Percentiles rank a stretch among this genome's conserved stretches.
phyloP scores from a whole-genome alignment of 2,113 vertebrate genomes.

The Jaculus jaculus region DNA sequence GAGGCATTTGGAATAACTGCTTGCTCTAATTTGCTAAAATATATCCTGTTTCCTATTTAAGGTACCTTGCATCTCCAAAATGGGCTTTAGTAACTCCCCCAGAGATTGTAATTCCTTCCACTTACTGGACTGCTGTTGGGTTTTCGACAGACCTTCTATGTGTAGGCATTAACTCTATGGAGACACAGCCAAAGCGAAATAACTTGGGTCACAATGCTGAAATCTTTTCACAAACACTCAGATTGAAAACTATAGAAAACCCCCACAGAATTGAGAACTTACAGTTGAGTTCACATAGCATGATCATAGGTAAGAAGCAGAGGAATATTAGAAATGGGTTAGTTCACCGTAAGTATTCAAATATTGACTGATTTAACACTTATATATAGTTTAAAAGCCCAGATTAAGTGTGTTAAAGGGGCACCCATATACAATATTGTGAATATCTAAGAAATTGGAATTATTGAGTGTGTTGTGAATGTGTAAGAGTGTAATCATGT shows the following conservation, averaged over 20 bases:
- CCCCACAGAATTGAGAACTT: not conserved
- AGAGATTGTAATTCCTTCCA: not conserved
- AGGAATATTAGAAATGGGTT: not conserved
- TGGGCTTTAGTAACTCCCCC: not conserved
- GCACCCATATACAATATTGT: not conserved
- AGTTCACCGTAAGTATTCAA: not conserved
- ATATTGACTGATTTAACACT: not conserved
- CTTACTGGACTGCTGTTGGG: not conserved
- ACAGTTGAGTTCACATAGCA: not conserved
- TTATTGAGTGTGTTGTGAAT: not conserved
- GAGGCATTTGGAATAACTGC: conserved; percentile 13
- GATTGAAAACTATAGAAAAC: not conserved
- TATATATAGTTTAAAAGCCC: not conserved
- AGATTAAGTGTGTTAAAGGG: not conserved
- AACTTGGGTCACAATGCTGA: not conserved
- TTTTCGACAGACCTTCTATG: conserved; percentile 5
- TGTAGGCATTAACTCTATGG: not conserved
- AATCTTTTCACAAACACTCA: not conserved
- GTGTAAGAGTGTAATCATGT: too few species aligned
- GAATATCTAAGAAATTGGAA: conserved; percentile 23
- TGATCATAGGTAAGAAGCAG: not conserved
- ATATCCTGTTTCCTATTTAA: not conserved
- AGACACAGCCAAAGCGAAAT: not conserved
- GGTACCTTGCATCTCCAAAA: conserved; percentile 32
- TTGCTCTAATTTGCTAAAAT: conserved; percentile 31